phyloP scores from a whole-genome alignment of 2,797 vertebrate genomes.

The Pampus argenteus region DNA sequence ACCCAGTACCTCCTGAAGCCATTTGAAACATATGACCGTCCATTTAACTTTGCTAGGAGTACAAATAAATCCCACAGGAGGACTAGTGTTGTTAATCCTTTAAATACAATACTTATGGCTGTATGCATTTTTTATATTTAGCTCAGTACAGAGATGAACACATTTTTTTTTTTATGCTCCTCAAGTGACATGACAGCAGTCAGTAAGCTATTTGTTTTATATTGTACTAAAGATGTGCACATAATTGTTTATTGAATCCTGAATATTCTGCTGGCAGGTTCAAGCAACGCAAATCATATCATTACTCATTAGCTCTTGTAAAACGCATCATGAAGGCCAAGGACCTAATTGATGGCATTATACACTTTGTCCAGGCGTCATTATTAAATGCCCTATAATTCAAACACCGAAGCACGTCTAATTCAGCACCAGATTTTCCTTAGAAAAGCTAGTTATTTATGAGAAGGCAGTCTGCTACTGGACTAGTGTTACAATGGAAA shows the following conservation, averaged over 20 bases:
- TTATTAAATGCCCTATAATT: background rate
- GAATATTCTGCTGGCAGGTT: constrained; percentile 18
- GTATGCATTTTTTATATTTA: constrained; percentile 53
- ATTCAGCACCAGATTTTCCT: background rate
- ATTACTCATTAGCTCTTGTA: constrained; percentile 1
- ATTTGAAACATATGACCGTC: constrained; percentile 28
- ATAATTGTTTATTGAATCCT: background rate
- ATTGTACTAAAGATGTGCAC: constrained; percentile 1
- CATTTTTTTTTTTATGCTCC: constrained; percentile 9
- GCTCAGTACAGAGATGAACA: constrained; percentile 21
- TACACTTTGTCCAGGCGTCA: constrained; percentile 2
- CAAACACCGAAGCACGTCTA: background rate
- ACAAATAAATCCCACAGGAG: constrained; percentile 38
- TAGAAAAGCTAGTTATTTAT: background rate
- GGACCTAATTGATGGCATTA: constrained; percentile 14
- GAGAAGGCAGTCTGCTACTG: background rate
- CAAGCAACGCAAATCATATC: constrained; percentile 5
- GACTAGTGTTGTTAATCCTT: constrained; percentile 52
- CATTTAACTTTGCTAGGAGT: constrained; percentile 27
- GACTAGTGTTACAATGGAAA: constrained; percentile 1
- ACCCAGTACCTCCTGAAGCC: constrained; percentile 1
- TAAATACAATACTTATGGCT: constrained; percentile 50
- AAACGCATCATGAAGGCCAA: constrained; percentile 20
- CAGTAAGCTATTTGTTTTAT: background rate
- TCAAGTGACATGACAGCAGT: constrained; percentile 22